These are phyloP conservation scores for Xylophagus ater DNA, from an alignment of 2,888 invertebrate genomes.

Conservation along the genomic window DNA sequence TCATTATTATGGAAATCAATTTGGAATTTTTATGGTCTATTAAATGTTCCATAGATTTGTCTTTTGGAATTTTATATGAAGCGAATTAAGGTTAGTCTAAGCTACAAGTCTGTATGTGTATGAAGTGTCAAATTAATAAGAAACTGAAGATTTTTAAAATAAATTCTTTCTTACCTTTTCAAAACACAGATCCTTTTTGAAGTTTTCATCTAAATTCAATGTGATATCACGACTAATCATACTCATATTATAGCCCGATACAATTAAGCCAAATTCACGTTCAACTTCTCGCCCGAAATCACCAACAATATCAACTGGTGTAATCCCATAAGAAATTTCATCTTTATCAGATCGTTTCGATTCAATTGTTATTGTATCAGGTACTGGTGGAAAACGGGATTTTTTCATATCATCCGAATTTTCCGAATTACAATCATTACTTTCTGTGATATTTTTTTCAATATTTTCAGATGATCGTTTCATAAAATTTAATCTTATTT, in stretches of 20 bases:
- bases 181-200: too few relatives aligned
- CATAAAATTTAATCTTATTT: not conserved
- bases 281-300: slow-evolving; percentile 35
- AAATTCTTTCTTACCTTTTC: slow-evolving; percentile 12
- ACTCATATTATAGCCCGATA: slow-evolving; percentile 29
- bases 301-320: slow-evolving; percentile 34
- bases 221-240: slow-evolving; percentile 9
- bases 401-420: slow-evolving; percentile 10
- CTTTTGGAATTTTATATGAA: too few relatives aligned
- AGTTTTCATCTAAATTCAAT: too few relatives aligned
- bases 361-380: slow-evolving; percentile 14
- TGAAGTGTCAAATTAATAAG: too few relatives aligned
- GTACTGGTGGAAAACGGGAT: slow-evolving; percentile 7
- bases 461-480: not conserved
- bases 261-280: slow-evolving; percentile 32
- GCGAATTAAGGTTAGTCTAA: too few relatives aligned
- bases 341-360: slow-evolving; percentile 19
- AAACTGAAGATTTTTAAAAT: too few relatives aligned
- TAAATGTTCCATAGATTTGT: too few relatives aligned
- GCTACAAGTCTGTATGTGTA: too few relatives aligned
- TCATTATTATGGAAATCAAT: too few relatives aligned
- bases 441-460: not conserved
- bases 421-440: not conserved
- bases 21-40: too few relatives aligned
- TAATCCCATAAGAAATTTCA: slow-evolving; percentile 24